A percentile compares a stretch with the other conserved stretches of the same genome.
phyloP scores from a whole-genome alignment of 2,888 invertebrate genomes.

The Drosophila austrosaltans region DNA sequence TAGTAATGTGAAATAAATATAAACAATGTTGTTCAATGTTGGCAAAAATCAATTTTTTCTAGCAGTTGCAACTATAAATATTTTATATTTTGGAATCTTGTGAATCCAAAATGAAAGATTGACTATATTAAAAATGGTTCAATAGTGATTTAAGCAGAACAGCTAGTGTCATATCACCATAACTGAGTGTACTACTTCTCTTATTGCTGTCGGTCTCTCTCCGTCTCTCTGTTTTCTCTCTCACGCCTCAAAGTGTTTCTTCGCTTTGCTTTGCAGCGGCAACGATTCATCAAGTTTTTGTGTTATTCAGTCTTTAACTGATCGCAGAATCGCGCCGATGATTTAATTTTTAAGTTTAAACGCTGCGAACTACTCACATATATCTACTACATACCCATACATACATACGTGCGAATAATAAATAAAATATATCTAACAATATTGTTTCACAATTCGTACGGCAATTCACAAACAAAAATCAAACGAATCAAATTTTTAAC shows the following conservation, averaged over 20 bases:
- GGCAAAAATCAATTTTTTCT: too few species aligned
- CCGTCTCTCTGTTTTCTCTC: conserved; percentile 13
- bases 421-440: conserved; percentile 11
- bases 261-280: conserved; percentile 38
- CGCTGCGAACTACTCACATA: conserved; percentile 64
- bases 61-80: too few species aligned
- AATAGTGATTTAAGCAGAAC: too few species aligned
- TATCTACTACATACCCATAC: conserved; percentile 52
- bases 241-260: neutral
- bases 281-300: conserved; percentile 69
- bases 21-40: too few species aligned
- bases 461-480: conserved; percentile 1
- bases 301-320: conserved; percentile 81
- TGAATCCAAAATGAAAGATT: neutral
- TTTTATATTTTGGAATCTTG: too few species aligned
- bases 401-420: conserved; percentile 49
- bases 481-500: conserved; percentile 22
- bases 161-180: neutral
- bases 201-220: neutral
- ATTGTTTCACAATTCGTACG: conserved; percentile 5
- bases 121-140: neutral
- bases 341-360: conserved; percentile 82
- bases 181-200: neutral
- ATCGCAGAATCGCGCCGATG: conserved; percentile 82
- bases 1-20: too few species aligned